A percentile compares a stretch with the other conserved stretches of the same genome.
Conservation (phyloP, 2,888 invertebrate genomes). For the Chymomyza amoena region DNA sequence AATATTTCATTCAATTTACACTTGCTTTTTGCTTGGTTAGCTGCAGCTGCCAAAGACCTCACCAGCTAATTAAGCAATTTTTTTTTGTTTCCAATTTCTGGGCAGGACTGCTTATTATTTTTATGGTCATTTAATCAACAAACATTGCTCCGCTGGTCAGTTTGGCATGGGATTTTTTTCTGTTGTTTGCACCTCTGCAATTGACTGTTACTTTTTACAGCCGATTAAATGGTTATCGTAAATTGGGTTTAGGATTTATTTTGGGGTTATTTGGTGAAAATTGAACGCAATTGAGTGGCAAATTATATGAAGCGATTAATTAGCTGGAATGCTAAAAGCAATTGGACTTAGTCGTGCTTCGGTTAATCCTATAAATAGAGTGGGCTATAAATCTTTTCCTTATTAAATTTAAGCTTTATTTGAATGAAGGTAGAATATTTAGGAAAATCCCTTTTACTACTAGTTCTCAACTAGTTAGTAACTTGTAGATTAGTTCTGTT, state of each 20-base stretch:
- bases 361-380: too few relatives aligned
- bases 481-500: too few relatives aligned
- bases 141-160: background rate
- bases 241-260: background rate
- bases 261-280: slow-evolving; percentile 7
- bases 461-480: too few relatives aligned
- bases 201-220: slow-evolving; percentile 59
- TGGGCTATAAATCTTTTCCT: too few relatives aligned
- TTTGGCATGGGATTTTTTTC: slow-evolving; percentile 31
- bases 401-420: too few relatives aligned
- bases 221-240: slow-evolving; percentile 50
- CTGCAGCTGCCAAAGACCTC: slow-evolving; percentile 32
- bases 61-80: slow-evolving; percentile 72
- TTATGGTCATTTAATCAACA: slow-evolving; percentile 33
- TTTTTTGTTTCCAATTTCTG: slow-evolving; percentile 36
- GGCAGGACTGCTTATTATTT: slow-evolving; percentile 35
- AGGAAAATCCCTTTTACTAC: too few relatives aligned
- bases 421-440: too few relatives aligned
- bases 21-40: slow-evolving; percentile 32
- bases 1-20: slow-evolving; percentile 76
- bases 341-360: background rate
- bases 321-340: slow-evolving; percentile 4
- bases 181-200: slow-evolving; percentile 40
- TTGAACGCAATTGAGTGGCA: slow-evolving; percentile 52
- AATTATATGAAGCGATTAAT: slow-evolving; percentile 38